Percentiles rank a stretch among this genome's conserved stretches.
These are phyloP conservation scores for Todus mexicanus DNA, from an alignment of 2,797 vertebrate species.

Conservation along the genomic window DNA sequence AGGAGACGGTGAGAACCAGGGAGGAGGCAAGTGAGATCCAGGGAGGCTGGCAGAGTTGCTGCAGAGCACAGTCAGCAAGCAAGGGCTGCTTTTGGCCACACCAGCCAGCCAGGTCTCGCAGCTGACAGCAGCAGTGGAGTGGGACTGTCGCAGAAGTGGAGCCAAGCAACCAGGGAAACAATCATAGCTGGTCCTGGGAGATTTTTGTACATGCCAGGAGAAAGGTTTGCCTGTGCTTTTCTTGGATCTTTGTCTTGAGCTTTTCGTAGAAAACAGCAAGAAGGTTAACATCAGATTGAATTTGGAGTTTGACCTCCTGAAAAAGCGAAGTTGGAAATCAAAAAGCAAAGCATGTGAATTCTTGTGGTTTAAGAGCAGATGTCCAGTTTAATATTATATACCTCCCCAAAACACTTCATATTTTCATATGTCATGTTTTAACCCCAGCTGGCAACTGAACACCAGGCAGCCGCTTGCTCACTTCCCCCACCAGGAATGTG, in stretches of 20 bases:
- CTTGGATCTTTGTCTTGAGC: neutral
- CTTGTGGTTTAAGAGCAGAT: neutral
- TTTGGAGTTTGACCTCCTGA: neutral
- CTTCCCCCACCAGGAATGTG: no score
- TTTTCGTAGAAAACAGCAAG: conserved; percentile 6
- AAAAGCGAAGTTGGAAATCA: neutral
- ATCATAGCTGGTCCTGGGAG: neutral
- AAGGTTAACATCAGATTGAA: neutral
- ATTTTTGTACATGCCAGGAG: neutral
- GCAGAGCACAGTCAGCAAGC: neutral
- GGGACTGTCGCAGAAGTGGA: neutral
- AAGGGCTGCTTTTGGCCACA: rapidly evolving
- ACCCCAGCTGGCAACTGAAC: no score
- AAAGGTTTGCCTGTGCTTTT: neutral
- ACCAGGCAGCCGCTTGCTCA: no score
- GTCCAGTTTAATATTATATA: neutral
- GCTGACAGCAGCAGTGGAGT: neutral
- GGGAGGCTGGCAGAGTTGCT: neutral
- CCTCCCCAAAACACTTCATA: neutral
- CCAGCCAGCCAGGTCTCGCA: neutral
- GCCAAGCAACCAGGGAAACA: neutral
- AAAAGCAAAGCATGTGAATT: neutral
- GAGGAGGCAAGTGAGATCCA: neutral
- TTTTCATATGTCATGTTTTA: neutral
- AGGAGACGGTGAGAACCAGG: neutral